A percentile compares a stretch with the other conserved stretches of the same genome.
Evolutionary conservation across 1,140 invertebrate species (phyloP).

Genomic region (Tetragonula clypearis): DNA sequence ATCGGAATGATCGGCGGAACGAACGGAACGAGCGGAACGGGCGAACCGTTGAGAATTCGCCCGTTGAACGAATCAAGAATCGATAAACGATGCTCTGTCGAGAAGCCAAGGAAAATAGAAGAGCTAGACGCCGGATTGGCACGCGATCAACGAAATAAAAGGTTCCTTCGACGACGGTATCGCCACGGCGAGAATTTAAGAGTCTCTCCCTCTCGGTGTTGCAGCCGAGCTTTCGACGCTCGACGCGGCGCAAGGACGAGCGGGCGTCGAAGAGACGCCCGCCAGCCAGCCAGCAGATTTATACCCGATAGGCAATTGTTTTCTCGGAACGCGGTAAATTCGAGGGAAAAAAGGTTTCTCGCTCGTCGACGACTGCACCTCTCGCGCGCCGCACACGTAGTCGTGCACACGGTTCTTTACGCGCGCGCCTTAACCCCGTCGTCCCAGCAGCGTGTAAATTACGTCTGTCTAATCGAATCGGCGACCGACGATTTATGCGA

Average conservation of each 20-base stretch:
- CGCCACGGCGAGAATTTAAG: slow-evolving; percentile 54
- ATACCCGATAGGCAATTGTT: slow-evolving; percentile 72
- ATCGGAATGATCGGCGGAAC: slow-evolving; percentile 10
- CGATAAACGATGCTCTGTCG: slow-evolving; percentile 30
- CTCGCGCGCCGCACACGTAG: not conserved
- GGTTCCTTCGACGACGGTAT: slow-evolving; percentile 15
- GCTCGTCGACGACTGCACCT: not conserved
- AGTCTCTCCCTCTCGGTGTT: not conserved
- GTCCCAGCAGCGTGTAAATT: slow-evolving; percentile 69
- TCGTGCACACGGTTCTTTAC: not conserved
- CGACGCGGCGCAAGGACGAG: not conserved
- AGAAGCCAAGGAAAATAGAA: slow-evolving; percentile 45
- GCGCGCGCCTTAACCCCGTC: slow-evolving; percentile 12
- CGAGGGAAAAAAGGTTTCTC: slow-evolving; percentile 29
- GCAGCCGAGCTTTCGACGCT: not conserved
- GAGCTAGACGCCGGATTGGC: slow-evolving; percentile 20
- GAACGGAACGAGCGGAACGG: slow-evolving; percentile 20
- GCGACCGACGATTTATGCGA: slow-evolving; percentile 73
- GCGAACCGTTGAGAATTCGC: slow-evolving; percentile 16
- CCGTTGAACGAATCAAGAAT: slow-evolving; percentile 56
- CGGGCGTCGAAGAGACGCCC: not conserved
- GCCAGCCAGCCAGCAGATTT: slow-evolving; percentile 56
- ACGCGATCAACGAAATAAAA: slow-evolving; percentile 58
- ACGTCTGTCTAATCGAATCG: slow-evolving; percentile 79
- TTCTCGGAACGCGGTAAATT: slow-evolving; percentile 67